A percentile compares a stretch with the other conserved stretches of the same genome.
These are phyloP conservation scores for Tribolium freemani DNA, from an alignment of 2,888 invertebrate genomes.

Conservation along the genomic window DNA sequence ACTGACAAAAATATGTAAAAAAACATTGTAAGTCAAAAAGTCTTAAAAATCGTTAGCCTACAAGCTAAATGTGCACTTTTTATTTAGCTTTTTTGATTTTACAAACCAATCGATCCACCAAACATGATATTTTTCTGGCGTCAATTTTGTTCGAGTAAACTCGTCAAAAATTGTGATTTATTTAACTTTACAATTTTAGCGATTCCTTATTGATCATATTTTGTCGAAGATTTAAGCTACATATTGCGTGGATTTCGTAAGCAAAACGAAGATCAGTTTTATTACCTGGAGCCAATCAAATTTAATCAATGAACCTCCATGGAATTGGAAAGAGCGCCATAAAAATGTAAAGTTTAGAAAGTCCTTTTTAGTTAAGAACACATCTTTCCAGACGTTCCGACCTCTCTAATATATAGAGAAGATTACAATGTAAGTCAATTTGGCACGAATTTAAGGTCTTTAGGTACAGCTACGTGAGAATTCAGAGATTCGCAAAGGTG, in stretches of 20 bases:
- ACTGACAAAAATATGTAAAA: no score
- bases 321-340: conserved; percentile 1
- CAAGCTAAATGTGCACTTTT: no score
- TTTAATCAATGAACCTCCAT: neutral
- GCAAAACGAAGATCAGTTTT: conserved; percentile 4
- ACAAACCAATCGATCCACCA: no score
- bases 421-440: conserved; percentile 49
- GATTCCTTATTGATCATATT: no score
- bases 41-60: no score
- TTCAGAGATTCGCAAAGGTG: conserved; percentile 30
- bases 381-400: conserved; percentile 30
- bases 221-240: no score
- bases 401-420: conserved; percentile 42
- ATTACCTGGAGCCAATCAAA: neutral
- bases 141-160: no score
- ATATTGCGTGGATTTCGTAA: neutral
- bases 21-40: no score
- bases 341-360: conserved; percentile 24
- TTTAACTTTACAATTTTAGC: no score
- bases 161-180: no score
- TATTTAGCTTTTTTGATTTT: no score
- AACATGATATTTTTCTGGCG: no score
- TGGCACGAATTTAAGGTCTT: conserved; percentile 43
- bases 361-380: conserved; percentile 31
- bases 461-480: conserved; percentile 41